phyloP scores from a whole-genome alignment of 2,113 vertebrate species.

The Microtus pennsylvanicus region DNA sequence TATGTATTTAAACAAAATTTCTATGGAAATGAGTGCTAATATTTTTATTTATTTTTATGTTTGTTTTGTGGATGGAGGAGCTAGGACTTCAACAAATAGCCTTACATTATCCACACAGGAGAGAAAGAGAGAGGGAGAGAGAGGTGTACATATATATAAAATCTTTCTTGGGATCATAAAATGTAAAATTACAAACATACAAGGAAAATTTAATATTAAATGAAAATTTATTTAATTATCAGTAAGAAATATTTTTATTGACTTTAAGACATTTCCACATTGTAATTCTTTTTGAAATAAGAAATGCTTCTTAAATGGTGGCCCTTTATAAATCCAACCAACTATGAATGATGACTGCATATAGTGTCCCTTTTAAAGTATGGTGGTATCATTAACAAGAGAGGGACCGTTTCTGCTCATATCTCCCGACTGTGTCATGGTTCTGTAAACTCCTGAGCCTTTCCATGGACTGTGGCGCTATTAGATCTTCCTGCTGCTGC shows the following conservation, averaged over 20 bases:
- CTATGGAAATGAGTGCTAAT: neutral
- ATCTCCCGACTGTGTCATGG: neutral
- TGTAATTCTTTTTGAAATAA: neutral
- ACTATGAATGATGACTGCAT: neutral
- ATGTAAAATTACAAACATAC: neutral
- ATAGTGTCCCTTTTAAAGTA: neutral
- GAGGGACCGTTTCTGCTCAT: neutral
- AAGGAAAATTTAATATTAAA: neutral
- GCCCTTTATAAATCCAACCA: neutral
- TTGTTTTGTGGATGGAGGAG: conserved; percentile 16
- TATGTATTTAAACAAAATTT: neutral
- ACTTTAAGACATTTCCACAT: neutral
- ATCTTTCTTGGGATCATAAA: conserved; percentile 11
- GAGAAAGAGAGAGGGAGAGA: too few relatives aligned
- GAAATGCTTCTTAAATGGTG: neutral
- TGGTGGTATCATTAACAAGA: neutral
- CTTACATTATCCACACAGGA: neutral
- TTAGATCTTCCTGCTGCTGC: neutral
- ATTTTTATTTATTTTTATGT: conserved; percentile 37
- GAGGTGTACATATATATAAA: neutral
- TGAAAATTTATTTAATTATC: neutral
- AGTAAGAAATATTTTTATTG: conserved; percentile 2
- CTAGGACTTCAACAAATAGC: neutral
- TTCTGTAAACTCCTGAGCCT: neutral
- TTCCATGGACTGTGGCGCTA: rapidly evolving